Percentiles rank a stretch among this genome's conserved stretches.
Conservation (phyloP, 23 tunicate species). For the Diplosoma virens region DNA sequence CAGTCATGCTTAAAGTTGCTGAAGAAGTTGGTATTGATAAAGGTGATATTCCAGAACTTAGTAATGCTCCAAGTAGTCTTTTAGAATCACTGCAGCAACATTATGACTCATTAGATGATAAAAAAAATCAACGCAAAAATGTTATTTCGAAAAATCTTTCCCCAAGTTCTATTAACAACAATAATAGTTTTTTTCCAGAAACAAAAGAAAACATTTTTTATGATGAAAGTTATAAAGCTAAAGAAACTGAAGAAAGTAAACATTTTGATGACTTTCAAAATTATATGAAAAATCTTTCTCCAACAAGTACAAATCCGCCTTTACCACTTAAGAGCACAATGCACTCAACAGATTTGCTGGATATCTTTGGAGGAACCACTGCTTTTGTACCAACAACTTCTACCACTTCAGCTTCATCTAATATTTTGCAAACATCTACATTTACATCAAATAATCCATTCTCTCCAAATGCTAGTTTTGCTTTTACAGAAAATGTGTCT, state of each 20-base stretch:
- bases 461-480: too few species aligned
- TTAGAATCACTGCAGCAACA: slow-evolving; percentile 94
- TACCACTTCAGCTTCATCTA: too few species aligned
- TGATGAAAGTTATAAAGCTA: slow-evolving; percentile 35
- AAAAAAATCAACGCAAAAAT: slow-evolving; percentile 39
- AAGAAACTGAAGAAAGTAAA: too few species aligned
- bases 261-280: too few species aligned
- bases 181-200: slow-evolving; percentile 13
- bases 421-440: too few species aligned
- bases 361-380: slow-evolving; percentile 1
- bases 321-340: too few species aligned
- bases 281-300: too few species aligned
- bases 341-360: slow-evolving; percentile 13
- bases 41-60: slow-evolving; percentile 96
- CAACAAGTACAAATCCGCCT: too few species aligned
- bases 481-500: too few species aligned
- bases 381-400: not conserved
- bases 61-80: slow-evolving; percentile 89
- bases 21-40: slow-evolving; percentile 98
- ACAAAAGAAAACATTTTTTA: slow-evolving; percentile 44
- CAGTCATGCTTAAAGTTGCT: slow-evolving; percentile 89
- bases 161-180: slow-evolving; percentile 31
- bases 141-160: slow-evolving; percentile 30
- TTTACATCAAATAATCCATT: too few species aligned
- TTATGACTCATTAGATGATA: slow-evolving; percentile 70